A percentile compares a stretch with the other conserved stretches of the same genome.
These are phyloP conservation scores for Stenopsyche tienmushanensis DNA, from an alignment of 1,140 invertebrate species.

Conservation along the genomic window DNA sequence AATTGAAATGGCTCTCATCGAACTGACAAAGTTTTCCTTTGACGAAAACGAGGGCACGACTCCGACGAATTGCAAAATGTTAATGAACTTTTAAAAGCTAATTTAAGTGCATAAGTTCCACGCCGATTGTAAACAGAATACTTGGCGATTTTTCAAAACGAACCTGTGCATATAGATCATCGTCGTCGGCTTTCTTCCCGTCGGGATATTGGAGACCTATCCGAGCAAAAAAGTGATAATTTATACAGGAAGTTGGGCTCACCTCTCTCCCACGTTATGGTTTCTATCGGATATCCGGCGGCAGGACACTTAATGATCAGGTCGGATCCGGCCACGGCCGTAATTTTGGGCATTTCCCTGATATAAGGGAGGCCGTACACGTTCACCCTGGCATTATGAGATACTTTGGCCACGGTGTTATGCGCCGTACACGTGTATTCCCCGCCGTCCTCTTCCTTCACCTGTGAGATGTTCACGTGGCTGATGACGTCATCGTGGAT, in stretches of 20 bases:
- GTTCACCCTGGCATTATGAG: slow-evolving; percentile 83
- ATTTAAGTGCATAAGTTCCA: no score
- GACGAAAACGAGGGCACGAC: no score
- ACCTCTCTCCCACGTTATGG: slow-evolving; percentile 89
- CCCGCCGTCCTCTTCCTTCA: slow-evolving; percentile 88
- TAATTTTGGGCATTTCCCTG: slow-evolving; percentile 86
- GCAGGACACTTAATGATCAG: slow-evolving; percentile 89
- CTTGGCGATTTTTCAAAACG: no score
- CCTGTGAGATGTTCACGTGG: slow-evolving; percentile 89
- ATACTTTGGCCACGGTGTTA: slow-evolving; percentile 74
- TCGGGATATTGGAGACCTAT: no score
- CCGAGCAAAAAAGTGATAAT: no score
- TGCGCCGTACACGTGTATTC: slow-evolving; percentile 85
- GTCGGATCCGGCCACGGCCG: slow-evolving; percentile 82
- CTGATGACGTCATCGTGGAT: slow-evolving; percentile 91
- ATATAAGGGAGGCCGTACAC: slow-evolving; percentile 90
- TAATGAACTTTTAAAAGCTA: no score
- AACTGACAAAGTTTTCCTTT: no score
- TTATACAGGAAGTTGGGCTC: slow-evolving; percentile 40
- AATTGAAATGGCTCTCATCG: no score
- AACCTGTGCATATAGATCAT: no score
- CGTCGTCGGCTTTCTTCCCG: no score
- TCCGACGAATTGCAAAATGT: no score
- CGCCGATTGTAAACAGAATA: no score
- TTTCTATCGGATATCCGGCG: slow-evolving; percentile 87